phyloP scores from a whole-genome alignment of 2,797 vertebrate species.

The Meda fulgida region DNA sequence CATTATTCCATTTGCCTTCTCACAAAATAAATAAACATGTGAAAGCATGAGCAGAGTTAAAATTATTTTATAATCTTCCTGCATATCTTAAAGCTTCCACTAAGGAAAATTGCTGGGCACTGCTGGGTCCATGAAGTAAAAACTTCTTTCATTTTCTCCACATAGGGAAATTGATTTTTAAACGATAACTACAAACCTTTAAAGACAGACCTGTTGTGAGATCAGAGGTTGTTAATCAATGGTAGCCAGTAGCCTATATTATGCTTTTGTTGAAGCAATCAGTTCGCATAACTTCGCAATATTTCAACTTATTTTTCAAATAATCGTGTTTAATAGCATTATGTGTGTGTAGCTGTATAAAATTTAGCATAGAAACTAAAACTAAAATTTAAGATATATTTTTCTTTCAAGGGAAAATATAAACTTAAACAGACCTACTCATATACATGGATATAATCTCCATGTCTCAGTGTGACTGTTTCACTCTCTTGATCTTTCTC shows the following conservation, averaged over 20 bases:
- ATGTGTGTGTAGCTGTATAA: background rate
- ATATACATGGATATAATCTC: background rate
- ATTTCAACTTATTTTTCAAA: background rate
- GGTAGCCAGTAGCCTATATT: no score
- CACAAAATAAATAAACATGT: background rate
- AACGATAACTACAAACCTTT: background rate
- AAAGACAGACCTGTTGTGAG: background rate
- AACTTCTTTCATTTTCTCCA: background rate
- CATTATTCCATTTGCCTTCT: background rate
- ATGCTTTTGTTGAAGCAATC: background rate
- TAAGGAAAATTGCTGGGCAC: background rate
- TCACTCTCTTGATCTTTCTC: conserved; percentile 3
- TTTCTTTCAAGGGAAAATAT: background rate
- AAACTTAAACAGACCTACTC: background rate
- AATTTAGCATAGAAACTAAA: background rate
- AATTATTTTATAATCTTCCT: background rate
- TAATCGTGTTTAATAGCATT: background rate
- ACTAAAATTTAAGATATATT: background rate
- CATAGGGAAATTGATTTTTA: background rate
- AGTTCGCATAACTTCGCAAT: no score
- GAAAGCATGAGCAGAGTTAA: background rate
- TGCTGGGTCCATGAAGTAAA: background rate
- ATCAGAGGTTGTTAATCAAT: background rate
- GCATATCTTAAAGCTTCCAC: background rate
- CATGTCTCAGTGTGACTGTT: background rate